Evolutionary conservation across 2,113 vertebrate species (phyloP).

Genomic region (Calypte anna): DNA sequence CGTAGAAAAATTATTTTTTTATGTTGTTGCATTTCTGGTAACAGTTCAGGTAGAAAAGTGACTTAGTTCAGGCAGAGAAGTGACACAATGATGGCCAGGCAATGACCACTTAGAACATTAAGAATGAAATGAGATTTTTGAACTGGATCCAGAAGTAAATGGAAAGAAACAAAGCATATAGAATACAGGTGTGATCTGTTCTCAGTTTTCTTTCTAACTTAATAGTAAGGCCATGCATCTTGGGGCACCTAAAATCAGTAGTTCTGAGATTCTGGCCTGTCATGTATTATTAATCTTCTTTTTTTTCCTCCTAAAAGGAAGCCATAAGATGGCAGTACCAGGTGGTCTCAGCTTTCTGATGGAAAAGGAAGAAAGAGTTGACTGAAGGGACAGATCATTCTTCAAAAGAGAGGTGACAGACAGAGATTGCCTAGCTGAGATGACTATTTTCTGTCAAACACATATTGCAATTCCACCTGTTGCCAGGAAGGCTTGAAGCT

Average conservation of each 20-base stretch:
- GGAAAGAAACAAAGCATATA: conserved; percentile 33
- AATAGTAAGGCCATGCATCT: background rate
- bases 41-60: background rate
- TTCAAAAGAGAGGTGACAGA: background rate
- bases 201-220: conserved; percentile 21
- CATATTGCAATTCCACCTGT: conserved; percentile 1
- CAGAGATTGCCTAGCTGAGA: background rate
- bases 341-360: background rate
- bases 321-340: background rate
- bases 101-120: background rate
- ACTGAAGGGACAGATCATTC: background rate
- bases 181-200: background rate
- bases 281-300: conserved; percentile 42
- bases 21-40: background rate
- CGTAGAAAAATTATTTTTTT: background rate
- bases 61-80: background rate
- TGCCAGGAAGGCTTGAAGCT: conserved; percentile 17
- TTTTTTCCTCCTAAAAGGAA: conserved; percentile 5
- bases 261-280: background rate
- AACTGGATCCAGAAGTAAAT: conserved; percentile 38
- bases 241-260: conserved; percentile 34
- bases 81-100: background rate
- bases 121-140: conserved; percentile 1
- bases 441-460: conserved; percentile 2
- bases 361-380: background rate